phyloP scores from a whole-genome alignment of 53 echinoderm and acorn worm species.

The Crossaster papposus region DNA sequence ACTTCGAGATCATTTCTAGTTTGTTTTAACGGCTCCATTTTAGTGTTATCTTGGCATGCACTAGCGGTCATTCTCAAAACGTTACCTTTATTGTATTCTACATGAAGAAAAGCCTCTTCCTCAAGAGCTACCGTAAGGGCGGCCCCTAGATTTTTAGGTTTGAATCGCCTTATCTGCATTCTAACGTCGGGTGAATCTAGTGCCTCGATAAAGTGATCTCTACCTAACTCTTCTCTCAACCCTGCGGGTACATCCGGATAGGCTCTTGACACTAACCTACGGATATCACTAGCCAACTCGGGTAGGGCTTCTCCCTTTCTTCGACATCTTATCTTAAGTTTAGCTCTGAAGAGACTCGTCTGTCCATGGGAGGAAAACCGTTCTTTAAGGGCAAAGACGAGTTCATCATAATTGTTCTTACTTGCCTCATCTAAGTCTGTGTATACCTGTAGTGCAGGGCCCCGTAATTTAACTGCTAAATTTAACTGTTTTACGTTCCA shows the following conservation, averaged over 20 bases:
- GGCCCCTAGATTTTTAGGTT: slow-evolving; percentile 2
- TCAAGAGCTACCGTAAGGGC: slow-evolving; percentile 41
- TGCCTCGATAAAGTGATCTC: slow-evolving; percentile 49
- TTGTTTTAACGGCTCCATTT: background rate
- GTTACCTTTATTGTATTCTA: slow-evolving; percentile 35
- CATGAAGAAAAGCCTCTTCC: slow-evolving; percentile 26
- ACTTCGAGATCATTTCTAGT: background rate
- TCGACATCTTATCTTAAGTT: background rate
- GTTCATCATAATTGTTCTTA: background rate
- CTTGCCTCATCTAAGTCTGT: slow-evolving; percentile 1
- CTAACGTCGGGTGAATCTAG: slow-evolving; percentile 28
- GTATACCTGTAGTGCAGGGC: slow-evolving; percentile 28
- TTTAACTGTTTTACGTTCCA: slow-evolving; percentile 6
- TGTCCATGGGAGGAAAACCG: slow-evolving; percentile 21
- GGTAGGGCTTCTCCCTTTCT: slow-evolving; percentile 30
- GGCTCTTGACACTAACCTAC: slow-evolving; percentile 31
- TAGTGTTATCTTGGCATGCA: background rate
- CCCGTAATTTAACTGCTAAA: slow-evolving; percentile 21
- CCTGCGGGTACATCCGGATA: slow-evolving; percentile 27
- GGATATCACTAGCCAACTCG: slow-evolving; percentile 29
- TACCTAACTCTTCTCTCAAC: slow-evolving; percentile 40
- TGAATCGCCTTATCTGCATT: slow-evolving; percentile 29
- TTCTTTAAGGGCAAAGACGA: slow-evolving; percentile 1
- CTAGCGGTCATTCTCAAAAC: slow-evolving; percentile 9
- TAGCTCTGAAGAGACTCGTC: slow-evolving; percentile 1